Conservation (phyloP, 2,797 vertebrate species). For the Myoxocephalus aenaeus region DNA sequence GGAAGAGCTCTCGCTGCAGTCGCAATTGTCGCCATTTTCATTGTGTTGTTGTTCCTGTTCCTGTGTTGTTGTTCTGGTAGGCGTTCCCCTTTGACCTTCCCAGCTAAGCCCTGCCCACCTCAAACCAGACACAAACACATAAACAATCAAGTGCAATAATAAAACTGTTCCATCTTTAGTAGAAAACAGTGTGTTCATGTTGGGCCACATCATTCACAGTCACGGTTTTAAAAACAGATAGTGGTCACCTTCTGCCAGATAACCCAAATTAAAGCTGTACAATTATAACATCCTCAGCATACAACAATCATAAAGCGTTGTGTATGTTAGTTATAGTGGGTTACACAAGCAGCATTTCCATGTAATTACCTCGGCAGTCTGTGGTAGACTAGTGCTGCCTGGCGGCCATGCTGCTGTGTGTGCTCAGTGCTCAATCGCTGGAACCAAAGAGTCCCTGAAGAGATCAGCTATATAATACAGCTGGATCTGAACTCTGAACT, state of each 20-base stretch:
- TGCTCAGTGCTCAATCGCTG: conserved; percentile 59
- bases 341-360: conserved; percentile 12
- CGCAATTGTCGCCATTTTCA: background rate
- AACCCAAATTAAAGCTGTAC: background rate
- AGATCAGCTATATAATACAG: conserved; percentile 45
- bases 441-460: conserved; percentile 62
- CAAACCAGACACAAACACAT: background rate
- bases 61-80: too few species aligned
- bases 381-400: conserved; percentile 26
- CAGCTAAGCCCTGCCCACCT: background rate
- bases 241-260: background rate
- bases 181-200: background rate
- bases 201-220: background rate
- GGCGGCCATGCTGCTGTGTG: conserved; percentile 37
- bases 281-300: conserved; percentile 4
- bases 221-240: background rate
- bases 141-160: background rate
- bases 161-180: background rate
- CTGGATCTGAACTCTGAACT: conserved; percentile 23
- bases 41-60: background rate
- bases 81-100: too few species aligned
- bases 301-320: conserved; percentile 9
- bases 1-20: background rate
- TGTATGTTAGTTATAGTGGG: conserved; percentile 1
- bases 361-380: conserved; percentile 49